phyloP scores from a whole-genome alignment of 2,797 vertebrate genomes.

The Tokudaia muenninki region DNA sequence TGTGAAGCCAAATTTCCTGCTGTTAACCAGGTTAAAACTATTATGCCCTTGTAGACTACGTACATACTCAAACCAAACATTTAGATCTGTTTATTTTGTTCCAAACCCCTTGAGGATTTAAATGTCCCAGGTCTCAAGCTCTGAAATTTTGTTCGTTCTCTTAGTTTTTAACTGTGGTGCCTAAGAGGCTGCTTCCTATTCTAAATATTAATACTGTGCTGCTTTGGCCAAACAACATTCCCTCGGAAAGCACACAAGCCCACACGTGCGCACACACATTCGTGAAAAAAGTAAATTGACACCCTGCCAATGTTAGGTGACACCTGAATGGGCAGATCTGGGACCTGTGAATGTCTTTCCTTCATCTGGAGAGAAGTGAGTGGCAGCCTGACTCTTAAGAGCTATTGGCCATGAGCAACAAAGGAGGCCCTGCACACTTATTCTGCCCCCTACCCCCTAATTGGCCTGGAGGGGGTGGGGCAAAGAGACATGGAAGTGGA shows the following conservation, averaged over 20 bases:
- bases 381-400: slow-evolving; percentile 64
- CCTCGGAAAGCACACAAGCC: slow-evolving; percentile 68
- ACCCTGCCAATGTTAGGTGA: slow-evolving; percentile 44
- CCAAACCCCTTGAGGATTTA: slow-evolving; percentile 82
- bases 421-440: slow-evolving; percentile 27
- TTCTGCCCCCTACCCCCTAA: not conserved
- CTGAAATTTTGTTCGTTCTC: slow-evolving; percentile 76
- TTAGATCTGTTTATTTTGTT: slow-evolving; percentile 83
- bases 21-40: slow-evolving; percentile 65
- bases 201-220: slow-evolving; percentile 79
- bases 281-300: slow-evolving; percentile 71
- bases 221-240: slow-evolving; percentile 67
- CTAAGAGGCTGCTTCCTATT: slow-evolving; percentile 71
- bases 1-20: slow-evolving; percentile 62
- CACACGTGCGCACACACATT: slow-evolving; percentile 23
- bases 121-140: slow-evolving; percentile 77
- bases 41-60: slow-evolving; percentile 57
- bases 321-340: slow-evolving; percentile 54
- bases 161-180: slow-evolving; percentile 67
- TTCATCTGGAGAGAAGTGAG: slow-evolving; percentile 70
- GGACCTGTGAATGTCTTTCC: slow-evolving; percentile 53
- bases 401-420: slow-evolving; percentile 30
- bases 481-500: slow-evolving; percentile 35
- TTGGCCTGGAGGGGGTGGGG: not conserved
- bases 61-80: slow-evolving; percentile 70